A percentile compares a stretch with the other conserved stretches of the same genome.
These are phyloP conservation scores for Dreissena polymorpha DNA, from an alignment of 1,140 invertebrate species.

Conservation along the genomic window DNA sequence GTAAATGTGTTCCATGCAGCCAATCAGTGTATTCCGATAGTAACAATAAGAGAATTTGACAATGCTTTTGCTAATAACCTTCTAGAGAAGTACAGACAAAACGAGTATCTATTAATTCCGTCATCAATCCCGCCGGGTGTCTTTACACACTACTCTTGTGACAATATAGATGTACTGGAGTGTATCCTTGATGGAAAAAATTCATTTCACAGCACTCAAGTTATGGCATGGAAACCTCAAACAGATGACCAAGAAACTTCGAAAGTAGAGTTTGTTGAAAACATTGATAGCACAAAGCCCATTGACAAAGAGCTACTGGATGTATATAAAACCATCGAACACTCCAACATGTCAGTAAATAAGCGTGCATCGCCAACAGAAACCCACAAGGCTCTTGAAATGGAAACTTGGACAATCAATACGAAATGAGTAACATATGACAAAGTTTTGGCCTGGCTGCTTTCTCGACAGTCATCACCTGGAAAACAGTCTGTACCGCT, in stretches of 20 bases:
- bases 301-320: slow-evolving; percentile 1
- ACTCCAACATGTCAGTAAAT: neutral
- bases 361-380: neutral
- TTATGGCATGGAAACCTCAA: slow-evolving; percentile 1
- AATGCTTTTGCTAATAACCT: neutral
- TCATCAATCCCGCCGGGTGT: too few relatives aligned
- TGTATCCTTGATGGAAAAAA: slow-evolving; percentile 37
- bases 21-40: slow-evolving; percentile 16
- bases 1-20: slow-evolving; percentile 48
- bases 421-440: too few relatives aligned
- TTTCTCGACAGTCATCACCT: neutral
- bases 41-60: neutral
- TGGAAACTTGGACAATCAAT: too few relatives aligned
- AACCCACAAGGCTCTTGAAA: too few relatives aligned
- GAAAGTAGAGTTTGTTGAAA: neutral
- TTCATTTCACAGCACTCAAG: slow-evolving; percentile 27
- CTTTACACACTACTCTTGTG: neutral
- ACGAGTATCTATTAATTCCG: too few relatives aligned
- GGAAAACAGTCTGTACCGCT: neutral
- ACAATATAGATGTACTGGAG: slow-evolving; percentile 48
- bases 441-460: too few relatives aligned
- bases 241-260: neutral
- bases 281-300: too few relatives aligned
- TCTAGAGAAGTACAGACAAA: too few relatives aligned
- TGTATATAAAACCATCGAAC: neutral